Evolutionary conservation across 2,113 vertebrate species (phyloP).

Genomic region (Amazona guildingii): DNA sequence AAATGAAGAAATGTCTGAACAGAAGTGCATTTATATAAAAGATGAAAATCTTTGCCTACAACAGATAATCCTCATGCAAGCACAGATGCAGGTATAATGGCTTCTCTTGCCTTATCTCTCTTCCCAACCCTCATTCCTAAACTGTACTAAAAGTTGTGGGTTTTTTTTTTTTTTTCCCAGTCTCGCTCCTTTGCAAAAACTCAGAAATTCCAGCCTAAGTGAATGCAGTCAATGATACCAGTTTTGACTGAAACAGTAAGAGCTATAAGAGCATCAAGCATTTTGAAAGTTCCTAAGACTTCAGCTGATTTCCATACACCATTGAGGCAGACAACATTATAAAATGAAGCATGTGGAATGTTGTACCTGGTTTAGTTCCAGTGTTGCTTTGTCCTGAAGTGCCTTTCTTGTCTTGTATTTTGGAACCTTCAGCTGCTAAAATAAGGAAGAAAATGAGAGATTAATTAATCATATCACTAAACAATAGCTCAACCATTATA

Average conservation of each 20-base stretch:
- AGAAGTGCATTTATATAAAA: neutral
- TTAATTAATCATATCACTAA: constrained; percentile 3
- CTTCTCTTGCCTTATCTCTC: neutral
- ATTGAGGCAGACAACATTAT: neutral
- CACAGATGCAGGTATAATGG: neutral
- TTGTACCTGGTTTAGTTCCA: constrained; percentile 78
- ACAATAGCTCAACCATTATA: neutral
- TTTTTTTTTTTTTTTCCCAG: neutral
- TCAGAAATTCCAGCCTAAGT: neutral
- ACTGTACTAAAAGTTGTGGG: neutral
- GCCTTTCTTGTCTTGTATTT: constrained; percentile 81
- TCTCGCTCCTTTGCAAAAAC: neutral
- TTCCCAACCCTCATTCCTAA: neutral
- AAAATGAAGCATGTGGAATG: neutral
- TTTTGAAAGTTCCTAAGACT: neutral
- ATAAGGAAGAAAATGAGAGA: constrained; percentile 10
- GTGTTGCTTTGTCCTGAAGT: constrained; percentile 74
- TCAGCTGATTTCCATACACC: neutral
- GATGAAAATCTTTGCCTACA: neutral
- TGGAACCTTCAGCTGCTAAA: constrained; percentile 77
- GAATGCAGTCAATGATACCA: neutral
- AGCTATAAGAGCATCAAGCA: neutral
- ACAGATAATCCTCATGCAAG: neutral
- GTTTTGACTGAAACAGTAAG: neutral
- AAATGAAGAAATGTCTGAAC: neutral